phyloP scores from a whole-genome alignment of 2,113 vertebrate species.

The Laticauda laticaudata region DNA sequence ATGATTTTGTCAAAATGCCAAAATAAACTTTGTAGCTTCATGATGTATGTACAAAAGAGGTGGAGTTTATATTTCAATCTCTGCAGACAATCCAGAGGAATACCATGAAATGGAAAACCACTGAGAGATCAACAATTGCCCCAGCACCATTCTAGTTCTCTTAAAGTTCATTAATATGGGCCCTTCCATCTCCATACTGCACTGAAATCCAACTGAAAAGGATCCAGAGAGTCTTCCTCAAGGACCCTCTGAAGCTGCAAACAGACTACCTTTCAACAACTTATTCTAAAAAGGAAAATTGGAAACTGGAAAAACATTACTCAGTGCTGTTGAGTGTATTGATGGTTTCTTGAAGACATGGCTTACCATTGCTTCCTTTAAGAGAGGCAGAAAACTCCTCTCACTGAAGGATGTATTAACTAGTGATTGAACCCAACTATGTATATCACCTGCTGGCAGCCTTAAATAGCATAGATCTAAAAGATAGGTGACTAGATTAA shows the following conservation, averaged over 20 bases:
- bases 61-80: neutral
- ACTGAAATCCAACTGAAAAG: neutral
- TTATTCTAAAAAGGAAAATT: neutral
- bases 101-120: neutral
- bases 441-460: neutral
- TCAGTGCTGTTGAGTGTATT: neutral
- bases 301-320: neutral
- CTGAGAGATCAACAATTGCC: neutral
- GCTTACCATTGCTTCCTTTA: neutral
- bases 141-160: neutral
- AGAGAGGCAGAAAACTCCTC: neutral
- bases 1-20: neutral
- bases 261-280: neutral
- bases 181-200: neutral
- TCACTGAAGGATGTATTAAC: neutral
- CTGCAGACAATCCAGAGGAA: neutral
- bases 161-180: neutral
- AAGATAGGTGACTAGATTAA: neutral
- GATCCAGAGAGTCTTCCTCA: neutral
- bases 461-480: neutral
- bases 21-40: neutral
- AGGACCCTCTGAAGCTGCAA: neutral
- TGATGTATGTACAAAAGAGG: neutral
- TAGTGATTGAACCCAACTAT: neutral
- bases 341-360: neutral